Conservation (phyloP, 2,888 invertebrate genomes). For the Ochropacha duplaris region DNA sequence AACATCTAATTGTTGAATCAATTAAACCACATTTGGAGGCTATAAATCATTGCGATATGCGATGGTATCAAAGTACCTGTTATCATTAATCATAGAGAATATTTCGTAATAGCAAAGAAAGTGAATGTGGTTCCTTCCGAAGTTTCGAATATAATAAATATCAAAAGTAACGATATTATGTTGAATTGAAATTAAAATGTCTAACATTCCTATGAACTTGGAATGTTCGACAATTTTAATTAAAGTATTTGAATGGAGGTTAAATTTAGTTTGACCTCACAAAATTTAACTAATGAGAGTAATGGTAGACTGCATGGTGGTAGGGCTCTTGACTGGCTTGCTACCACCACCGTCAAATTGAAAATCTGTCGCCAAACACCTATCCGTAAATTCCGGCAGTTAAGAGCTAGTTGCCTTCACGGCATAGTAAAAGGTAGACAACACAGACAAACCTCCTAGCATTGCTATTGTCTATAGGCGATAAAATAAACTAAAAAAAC, state of each 20-base stretch:
- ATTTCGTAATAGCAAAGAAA: slow-evolving; percentile 31
- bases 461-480: too few relatives aligned
- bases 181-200: not conserved
- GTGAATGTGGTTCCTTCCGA: slow-evolving; percentile 31
- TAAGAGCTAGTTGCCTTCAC: too few relatives aligned
- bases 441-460: too few relatives aligned
- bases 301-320: not conserved
- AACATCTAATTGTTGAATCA: slow-evolving; percentile 28
- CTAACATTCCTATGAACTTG: too few relatives aligned
- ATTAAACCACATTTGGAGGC: slow-evolving; percentile 7
- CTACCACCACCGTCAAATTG: too few relatives aligned
- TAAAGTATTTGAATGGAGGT: not conserved
- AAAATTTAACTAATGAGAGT: not conserved
- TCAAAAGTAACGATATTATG: slow-evolving; percentile 15
- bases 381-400: too few relatives aligned
- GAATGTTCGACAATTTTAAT: not conserved
- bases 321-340: too few relatives aligned
- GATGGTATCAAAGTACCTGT: slow-evolving; percentile 46
- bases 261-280: not conserved
- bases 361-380: too few relatives aligned
- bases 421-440: too few relatives aligned
- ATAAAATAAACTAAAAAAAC: too few relatives aligned
- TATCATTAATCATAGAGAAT: slow-evolving; percentile 41
- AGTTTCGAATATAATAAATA: slow-evolving; percentile 7
- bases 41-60: slow-evolving; percentile 9